Conservation (phyloP, 2,888 invertebrate species). For the Agrilus mali region DNA sequence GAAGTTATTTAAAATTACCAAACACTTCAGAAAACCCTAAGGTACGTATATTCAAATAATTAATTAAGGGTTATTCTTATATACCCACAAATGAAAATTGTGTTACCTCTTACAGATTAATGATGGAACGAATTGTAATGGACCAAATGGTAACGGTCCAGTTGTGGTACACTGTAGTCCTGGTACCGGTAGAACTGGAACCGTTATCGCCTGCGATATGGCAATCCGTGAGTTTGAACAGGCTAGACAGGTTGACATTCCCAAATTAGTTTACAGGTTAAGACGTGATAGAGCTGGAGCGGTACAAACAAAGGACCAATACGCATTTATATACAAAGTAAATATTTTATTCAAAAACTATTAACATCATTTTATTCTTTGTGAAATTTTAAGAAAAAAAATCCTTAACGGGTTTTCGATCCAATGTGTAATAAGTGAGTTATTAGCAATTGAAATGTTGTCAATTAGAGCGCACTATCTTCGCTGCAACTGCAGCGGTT, state of each 20-base stretch:
- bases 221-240: slow-evolving; percentile 78
- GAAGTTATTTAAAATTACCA: slow-evolving; percentile 38
- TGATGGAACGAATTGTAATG: slow-evolving; percentile 14
- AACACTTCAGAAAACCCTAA: slow-evolving; percentile 6
- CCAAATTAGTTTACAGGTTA: slow-evolving; percentile 71
- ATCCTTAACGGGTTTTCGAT: too few species aligned
- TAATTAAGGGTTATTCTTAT: slow-evolving; percentile 6
- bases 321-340: slow-evolving; percentile 85
- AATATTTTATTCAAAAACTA: not conserved
- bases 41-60: slow-evolving; percentile 4
- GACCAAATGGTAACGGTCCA: slow-evolving; percentile 44
- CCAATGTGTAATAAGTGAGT: too few species aligned
- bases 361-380: too few species aligned
- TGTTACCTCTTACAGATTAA: not conserved
- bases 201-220: slow-evolving; percentile 74
- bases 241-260: slow-evolving; percentile 70
- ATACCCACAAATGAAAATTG: not conserved
- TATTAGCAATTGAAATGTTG: too few species aligned
- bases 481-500: too few species aligned
- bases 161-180: slow-evolving; percentile 78
- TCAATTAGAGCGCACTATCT: too few species aligned
- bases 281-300: slow-evolving; percentile 80
- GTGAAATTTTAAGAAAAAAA: too few species aligned
- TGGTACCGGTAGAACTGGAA: slow-evolving; percentile 82
- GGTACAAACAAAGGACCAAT: slow-evolving; percentile 85